Evolutionary conservation across 2,888 invertebrate genomes (phyloP).

Genomic region (Choristoneura rosaceana): DNA sequence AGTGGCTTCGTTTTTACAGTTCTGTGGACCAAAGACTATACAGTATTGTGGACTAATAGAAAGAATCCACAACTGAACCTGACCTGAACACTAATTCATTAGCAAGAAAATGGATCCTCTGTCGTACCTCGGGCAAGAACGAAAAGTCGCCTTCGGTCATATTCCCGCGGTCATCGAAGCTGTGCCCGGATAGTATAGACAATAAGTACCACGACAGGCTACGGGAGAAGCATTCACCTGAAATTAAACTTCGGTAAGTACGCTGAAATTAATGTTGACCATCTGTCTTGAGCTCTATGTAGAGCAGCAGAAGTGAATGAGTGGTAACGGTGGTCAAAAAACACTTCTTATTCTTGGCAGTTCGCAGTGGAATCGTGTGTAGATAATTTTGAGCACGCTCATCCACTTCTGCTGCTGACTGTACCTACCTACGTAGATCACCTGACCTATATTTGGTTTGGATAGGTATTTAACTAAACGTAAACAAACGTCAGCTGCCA

Average conservation of each 20-base stretch:
- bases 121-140: constrained; percentile 69
- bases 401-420: too few relatives aligned
- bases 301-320: too few relatives aligned
- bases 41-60: neutral
- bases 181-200: constrained; percentile 69
- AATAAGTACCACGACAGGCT: constrained; percentile 73
- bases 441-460: too few relatives aligned
- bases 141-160: constrained; percentile 66
- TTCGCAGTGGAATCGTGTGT: too few relatives aligned
- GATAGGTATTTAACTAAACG: too few relatives aligned
- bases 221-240: constrained; percentile 70
- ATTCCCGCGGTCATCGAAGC: constrained; percentile 69
- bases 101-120: neutral
- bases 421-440: too few relatives aligned
- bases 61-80: neutral
- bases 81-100: neutral
- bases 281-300: too few relatives aligned
- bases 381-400: too few relatives aligned
- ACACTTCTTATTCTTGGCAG: neutral
- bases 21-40: neutral
- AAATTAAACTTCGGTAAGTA: constrained; percentile 14
- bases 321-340: too few relatives aligned
- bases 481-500: too few relatives aligned
- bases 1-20: neutral
- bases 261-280: neutral